Conservation (phyloP, 1,140 invertebrate species). For the Neocloeon triangulifer region DNA sequence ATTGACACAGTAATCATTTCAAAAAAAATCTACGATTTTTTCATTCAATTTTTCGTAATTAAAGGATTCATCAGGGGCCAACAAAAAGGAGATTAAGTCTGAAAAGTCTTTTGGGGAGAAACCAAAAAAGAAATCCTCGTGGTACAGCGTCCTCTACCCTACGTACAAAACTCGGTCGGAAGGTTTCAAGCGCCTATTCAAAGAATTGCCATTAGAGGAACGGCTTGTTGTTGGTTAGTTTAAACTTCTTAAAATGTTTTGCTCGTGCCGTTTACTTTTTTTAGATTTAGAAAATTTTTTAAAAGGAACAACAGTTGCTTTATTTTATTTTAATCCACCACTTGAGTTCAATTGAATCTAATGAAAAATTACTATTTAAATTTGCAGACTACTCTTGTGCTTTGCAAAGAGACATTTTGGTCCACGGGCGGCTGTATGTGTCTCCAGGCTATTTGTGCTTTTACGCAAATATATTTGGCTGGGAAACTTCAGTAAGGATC, state of each 20-base stretch:
- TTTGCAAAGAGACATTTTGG: constrained; percentile 79
- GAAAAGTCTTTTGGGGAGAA: too few species aligned
- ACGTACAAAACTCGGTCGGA: constrained; percentile 82
- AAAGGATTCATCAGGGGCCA: too few species aligned
- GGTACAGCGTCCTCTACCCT: constrained; percentile 73
- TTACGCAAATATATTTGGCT: constrained; percentile 86
- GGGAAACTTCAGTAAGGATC: constrained; percentile 48
- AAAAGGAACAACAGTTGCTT: too few species aligned
- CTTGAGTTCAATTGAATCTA: too few species aligned
- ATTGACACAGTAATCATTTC: too few species aligned
- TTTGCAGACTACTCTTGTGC: constrained; percentile 83
- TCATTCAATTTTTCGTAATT: too few species aligned
- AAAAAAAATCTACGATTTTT: too few species aligned
- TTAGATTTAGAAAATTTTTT: background rate
- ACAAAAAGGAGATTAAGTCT: too few species aligned
- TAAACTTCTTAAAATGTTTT: background rate
- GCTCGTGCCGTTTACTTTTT: constrained; percentile 1
- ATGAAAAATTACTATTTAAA: too few species aligned
- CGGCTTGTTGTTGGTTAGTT: constrained; percentile 76
- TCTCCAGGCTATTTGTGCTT: constrained; percentile 87
- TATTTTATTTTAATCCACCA: too few species aligned
- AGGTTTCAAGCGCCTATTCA: constrained; percentile 81
- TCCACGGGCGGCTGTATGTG: constrained; percentile 78
- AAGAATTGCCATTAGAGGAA: constrained; percentile 75
- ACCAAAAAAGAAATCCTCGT: constrained; percentile 47